Conservation (phyloP, 2,113 vertebrate genomes). For the Toxostoma redivivum region DNA sequence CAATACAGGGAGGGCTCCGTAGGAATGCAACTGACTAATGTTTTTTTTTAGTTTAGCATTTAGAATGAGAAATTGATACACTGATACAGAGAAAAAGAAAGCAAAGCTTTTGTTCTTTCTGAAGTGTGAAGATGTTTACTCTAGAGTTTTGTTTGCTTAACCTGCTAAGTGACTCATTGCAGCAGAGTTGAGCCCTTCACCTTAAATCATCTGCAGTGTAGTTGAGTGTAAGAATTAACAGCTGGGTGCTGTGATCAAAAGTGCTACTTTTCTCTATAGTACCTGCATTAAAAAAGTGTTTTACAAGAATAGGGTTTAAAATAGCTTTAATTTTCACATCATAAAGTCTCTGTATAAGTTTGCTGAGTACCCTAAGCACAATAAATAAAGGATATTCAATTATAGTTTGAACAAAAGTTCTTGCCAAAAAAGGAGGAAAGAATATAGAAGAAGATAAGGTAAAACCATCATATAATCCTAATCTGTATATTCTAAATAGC, state of each 20-base stretch:
- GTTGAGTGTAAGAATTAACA: slow-evolving; percentile 1
- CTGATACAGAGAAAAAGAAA: neutral
- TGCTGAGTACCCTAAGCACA: neutral
- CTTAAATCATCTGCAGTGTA: slow-evolving; percentile 1
- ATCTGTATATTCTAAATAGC: neutral
- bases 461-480: neutral
- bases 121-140: neutral
- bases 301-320: neutral
- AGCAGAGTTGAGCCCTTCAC: neutral
- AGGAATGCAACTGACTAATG: neutral
- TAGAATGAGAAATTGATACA: neutral
- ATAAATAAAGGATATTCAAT: neutral
- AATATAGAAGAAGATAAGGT: neutral
- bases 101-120: neutral
- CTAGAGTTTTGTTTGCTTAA: slow-evolving; percentile 36
- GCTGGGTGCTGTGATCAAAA: neutral
- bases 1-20: neutral
- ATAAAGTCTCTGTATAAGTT: neutral
- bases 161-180: slow-evolving; percentile 18
- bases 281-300: neutral
- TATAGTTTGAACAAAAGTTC: neutral
- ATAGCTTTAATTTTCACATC: neutral
- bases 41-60: neutral
- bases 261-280: neutral
- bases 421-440: neutral